Conservation (phyloP, 2,888 invertebrate genomes). For the Rapana venosa region DNA sequence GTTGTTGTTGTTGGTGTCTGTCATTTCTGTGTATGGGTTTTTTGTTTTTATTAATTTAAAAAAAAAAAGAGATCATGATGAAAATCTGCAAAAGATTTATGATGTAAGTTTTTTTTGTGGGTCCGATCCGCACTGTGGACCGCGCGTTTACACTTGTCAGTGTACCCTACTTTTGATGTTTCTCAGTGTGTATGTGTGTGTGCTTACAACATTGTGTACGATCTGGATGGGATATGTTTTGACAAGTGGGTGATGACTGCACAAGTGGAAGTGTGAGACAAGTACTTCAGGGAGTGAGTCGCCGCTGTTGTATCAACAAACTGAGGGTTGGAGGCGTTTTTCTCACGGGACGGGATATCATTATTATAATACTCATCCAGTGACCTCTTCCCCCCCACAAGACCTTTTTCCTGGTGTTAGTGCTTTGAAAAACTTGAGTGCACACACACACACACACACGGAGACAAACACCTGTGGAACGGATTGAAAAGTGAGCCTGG, state of each 20-base stretch:
- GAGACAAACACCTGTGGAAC: not conserved
- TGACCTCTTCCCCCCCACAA: not conserved
- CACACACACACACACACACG: not conserved
- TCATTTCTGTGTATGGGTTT: too few relatives aligned
- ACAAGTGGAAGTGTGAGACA: conserved; percentile 13
- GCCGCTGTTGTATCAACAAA: not conserved
- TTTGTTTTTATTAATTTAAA: too few relatives aligned
- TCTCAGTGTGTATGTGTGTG: conserved; percentile 1
- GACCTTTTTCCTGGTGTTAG: not conserved
- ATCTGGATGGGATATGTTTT: not conserved
- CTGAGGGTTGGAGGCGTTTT: not conserved
- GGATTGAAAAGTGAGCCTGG: not conserved
- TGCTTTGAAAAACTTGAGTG: not conserved
- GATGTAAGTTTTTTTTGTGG: too few relatives aligned
- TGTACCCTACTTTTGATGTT: not conserved
- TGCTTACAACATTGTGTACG: not conserved
- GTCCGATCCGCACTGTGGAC: too few relatives aligned
- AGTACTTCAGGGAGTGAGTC: not conserved
- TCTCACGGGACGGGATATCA: conserved; percentile 8
- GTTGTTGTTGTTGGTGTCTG: too few relatives aligned
- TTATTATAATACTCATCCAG: too few relatives aligned
- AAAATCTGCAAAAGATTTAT: too few relatives aligned
- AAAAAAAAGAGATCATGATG: too few relatives aligned
- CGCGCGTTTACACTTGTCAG: not conserved
- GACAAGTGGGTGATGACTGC: not conserved